A percentile compares a stretch with the other conserved stretches of the same genome.
Evolutionary conservation across 2,113 vertebrate species (phyloP).

Genomic region (Oreochromis spilurus): DNA sequence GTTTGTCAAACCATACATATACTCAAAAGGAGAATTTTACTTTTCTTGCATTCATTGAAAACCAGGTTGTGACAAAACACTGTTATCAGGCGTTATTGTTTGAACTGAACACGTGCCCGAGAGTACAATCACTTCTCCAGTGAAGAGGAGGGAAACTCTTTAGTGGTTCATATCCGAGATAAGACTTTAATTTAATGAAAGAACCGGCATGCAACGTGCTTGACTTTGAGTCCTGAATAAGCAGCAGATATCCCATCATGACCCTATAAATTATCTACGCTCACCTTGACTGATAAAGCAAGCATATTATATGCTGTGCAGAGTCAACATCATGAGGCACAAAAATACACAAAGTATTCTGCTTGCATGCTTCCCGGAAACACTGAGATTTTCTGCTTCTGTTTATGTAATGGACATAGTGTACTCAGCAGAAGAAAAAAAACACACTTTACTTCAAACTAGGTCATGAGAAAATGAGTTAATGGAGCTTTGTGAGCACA

Average conservation of each 20-base stretch:
- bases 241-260: neutral
- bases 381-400: neutral
- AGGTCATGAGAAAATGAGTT: constrained; percentile 2
- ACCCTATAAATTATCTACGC: neutral
- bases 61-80: neutral
- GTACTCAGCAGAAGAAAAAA: neutral
- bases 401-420: neutral
- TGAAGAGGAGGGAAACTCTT: neutral
- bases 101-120: neutral
- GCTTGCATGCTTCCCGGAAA: neutral
- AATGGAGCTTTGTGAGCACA: neutral
- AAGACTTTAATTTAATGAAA: neutral
- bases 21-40: neutral
- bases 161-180: neutral
- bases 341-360: neutral
- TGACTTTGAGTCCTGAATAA: neutral
- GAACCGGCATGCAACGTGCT: neutral
- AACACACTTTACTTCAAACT: neutral
- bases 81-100: neutral
- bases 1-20: neutral
- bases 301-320: neutral
- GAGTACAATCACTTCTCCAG: neutral
- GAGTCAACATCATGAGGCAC: neutral
- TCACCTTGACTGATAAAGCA: neutral
- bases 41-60: neutral